These are phyloP conservation scores for Bos taurus DNA, from an alignment of 2,113 vertebrate genomes.

Conservation along the genomic window ARS-UCD2.0 NC_037346.1:16091501-16092000, in stretches of 20 bases:
- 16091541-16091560: neutral
- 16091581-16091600: neutral
- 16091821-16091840: neutral
- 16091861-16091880: neutral
- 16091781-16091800: neutral
- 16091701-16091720: neutral
- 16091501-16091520: neutral
- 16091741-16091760: neutral
- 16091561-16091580: neutral
- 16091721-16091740: neutral
- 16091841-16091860: accelerated
- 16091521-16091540: neutral
- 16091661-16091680: neutral
- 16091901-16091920: neutral
- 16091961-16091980: neutral
- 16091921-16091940: neutral
- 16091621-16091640: accelerated
- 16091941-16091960: neutral
- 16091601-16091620: neutral
- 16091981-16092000: neutral
- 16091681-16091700: neutral
- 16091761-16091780: neutral
- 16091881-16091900: accelerated
- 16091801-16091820: too few relatives aligned
- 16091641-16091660: neutral